Evolutionary conservation across 2,113 vertebrate genomes (phyloP).

Genomic region (Corythornis cristatus): DNA sequence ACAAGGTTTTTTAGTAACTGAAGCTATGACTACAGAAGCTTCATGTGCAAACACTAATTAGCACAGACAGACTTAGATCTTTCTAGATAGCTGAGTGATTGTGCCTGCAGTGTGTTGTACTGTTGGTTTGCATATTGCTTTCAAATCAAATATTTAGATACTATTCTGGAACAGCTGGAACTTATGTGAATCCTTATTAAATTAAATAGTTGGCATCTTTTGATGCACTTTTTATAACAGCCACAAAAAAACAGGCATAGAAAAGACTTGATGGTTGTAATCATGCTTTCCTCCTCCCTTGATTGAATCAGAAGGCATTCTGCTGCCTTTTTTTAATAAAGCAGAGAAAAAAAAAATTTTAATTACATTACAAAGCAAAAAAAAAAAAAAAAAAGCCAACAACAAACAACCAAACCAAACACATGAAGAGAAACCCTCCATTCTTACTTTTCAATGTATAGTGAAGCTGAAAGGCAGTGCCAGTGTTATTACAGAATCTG

Average conservation of each 20-base stretch:
- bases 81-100: background rate
- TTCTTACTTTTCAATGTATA: background rate
- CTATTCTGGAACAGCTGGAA: slow-evolving; percentile 49
- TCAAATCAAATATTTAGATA: slow-evolving; percentile 57
- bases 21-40: background rate
- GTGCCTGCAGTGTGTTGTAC: background rate
- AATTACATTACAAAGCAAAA: background rate
- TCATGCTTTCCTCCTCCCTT: background rate
- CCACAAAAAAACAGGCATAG: background rate
- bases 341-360: background rate
- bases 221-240: background rate
- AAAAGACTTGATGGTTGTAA: background rate
- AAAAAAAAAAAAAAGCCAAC: background rate
- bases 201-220: slow-evolving; percentile 41
- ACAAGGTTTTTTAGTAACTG: background rate
- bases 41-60: slow-evolving; percentile 4
- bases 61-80: background rate
- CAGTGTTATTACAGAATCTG: background rate
- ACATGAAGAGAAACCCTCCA: background rate
- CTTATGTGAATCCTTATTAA: slow-evolving; percentile 3
- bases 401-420: too few species aligned
- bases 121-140: background rate
- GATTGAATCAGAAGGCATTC: background rate
- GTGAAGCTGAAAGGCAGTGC: background rate
- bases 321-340: background rate